Conservation (phyloP, 2,888 invertebrate species). For the Netelia fuscicornis region DNA sequence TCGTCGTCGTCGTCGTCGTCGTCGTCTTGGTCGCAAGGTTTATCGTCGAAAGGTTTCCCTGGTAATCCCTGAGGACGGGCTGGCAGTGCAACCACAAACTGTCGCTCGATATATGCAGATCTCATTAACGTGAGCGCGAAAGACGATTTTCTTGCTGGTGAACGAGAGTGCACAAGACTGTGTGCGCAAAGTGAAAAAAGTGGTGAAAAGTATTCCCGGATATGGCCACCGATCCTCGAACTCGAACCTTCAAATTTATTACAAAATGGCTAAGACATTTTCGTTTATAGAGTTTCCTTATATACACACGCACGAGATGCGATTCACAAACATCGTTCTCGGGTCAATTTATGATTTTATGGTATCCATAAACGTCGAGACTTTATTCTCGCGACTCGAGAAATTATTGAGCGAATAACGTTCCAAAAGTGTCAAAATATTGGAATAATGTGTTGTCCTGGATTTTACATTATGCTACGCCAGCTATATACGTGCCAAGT, state of each 20-base stretch:
- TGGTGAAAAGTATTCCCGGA: not conserved
- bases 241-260: not conserved
- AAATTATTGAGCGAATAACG: conserved; percentile 41
- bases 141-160: conserved; percentile 65
- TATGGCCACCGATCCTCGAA: not conserved
- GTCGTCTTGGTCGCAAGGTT: conserved; percentile 58
- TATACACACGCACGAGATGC: not conserved
- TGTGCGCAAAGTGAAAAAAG: not conserved
- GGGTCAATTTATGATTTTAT: conserved; percentile 36
- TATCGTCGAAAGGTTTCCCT: conserved; percentile 71
- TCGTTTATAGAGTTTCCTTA: not conserved
- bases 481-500: conserved; percentile 24
- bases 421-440: conserved; percentile 10
- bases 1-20: conserved; percentile 54
- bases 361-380: not conserved
- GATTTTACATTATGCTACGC: conserved; percentile 10
- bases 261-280: not conserved
- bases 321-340: conserved; percentile 2
- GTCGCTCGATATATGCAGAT: conserved; percentile 65
- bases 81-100: conserved; percentile 59
- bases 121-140: conserved; percentile 63
- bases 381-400: not conserved
- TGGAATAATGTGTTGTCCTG: conserved; percentile 2
- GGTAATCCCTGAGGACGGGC: conserved; percentile 70
- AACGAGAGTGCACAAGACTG: not conserved